Evolutionary conservation across 2,113 vertebrate genomes (phyloP).

Genomic region (Pachypanchax playfairii): DNA sequence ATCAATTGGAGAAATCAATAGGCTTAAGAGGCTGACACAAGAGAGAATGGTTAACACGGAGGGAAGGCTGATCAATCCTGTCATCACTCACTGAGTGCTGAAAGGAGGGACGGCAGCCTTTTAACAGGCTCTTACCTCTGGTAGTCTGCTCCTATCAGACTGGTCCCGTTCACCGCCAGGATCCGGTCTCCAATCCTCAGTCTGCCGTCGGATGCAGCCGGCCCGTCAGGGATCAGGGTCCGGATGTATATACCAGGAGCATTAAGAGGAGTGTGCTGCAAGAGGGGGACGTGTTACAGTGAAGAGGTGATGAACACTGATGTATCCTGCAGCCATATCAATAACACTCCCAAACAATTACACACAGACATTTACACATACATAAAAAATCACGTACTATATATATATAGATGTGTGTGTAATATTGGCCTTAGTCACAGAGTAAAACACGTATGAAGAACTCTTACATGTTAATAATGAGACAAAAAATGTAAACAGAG

Average conservation of each 20-base stretch:
- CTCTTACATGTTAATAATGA: too few species aligned
- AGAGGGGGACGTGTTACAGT: slow-evolving; percentile 2
- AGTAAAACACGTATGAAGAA: too few species aligned
- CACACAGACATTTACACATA: neutral
- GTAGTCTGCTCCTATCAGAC: slow-evolving; percentile 91
- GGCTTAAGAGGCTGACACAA: slow-evolving; percentile 27
- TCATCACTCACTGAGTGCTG: too few species aligned
- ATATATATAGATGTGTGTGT: too few species aligned
- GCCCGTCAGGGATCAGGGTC: slow-evolving; percentile 91
- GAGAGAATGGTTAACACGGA: slow-evolving; percentile 14
- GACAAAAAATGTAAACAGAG: too few species aligned
- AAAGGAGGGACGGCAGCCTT: too few species aligned
- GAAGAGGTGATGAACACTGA: neutral
- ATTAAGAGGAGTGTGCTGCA: slow-evolving; percentile 90
- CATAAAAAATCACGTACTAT: too few species aligned
- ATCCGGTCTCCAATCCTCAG: slow-evolving; percentile 92
- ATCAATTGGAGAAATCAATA: slow-evolving; percentile 50
- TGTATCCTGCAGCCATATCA: neutral
- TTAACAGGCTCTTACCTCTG: slow-evolving; percentile 82
- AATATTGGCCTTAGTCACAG: too few species aligned
- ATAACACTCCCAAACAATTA: neutral
- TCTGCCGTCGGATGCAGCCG: slow-evolving; percentile 85
- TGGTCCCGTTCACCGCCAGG: slow-evolving; percentile 92
- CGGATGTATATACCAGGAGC: slow-evolving; percentile 94
- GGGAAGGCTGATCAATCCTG: slow-evolving; percentile 8